Conservation (phyloP, 2,113 vertebrate species). For the Heloderma charlesbogerti region DNA sequence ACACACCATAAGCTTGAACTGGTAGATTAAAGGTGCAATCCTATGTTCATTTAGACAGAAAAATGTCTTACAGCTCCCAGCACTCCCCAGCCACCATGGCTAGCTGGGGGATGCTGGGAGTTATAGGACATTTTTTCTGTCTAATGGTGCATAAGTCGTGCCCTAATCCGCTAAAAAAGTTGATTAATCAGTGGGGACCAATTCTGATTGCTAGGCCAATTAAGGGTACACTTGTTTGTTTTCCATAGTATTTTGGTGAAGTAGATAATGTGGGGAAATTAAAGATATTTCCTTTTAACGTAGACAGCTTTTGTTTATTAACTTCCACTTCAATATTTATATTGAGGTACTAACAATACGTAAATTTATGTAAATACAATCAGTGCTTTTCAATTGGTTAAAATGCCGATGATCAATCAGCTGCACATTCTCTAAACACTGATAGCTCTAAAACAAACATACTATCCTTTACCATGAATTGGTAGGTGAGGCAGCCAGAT, state of each 20-base stretch:
- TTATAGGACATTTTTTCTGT: too few relatives aligned
- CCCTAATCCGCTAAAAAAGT: background rate
- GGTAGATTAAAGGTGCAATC: too few relatives aligned
- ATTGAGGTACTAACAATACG: background rate
- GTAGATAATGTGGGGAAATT: background rate
- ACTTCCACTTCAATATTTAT: background rate
- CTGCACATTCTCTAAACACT: background rate
- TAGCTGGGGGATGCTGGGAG: too few relatives aligned
- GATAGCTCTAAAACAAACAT: background rate
- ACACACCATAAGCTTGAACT: background rate
- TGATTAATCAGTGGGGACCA: background rate
- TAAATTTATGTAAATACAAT: background rate
- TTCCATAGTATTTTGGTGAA: background rate
- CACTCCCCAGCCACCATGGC: too few relatives aligned
- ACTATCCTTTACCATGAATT: background rate
- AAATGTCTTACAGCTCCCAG: too few relatives aligned
- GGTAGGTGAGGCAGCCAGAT: background rate
- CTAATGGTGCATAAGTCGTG: too few relatives aligned
- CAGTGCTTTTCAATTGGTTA: background rate
- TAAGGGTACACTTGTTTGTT: background rate
- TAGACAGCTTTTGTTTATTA: background rate
- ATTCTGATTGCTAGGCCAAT: background rate
- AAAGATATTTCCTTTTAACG: background rate
- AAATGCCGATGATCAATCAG: background rate
- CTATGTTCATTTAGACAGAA: too few relatives aligned